Conservation (phyloP, 2,888 invertebrate species). For the Rutpela maculata region DNA sequence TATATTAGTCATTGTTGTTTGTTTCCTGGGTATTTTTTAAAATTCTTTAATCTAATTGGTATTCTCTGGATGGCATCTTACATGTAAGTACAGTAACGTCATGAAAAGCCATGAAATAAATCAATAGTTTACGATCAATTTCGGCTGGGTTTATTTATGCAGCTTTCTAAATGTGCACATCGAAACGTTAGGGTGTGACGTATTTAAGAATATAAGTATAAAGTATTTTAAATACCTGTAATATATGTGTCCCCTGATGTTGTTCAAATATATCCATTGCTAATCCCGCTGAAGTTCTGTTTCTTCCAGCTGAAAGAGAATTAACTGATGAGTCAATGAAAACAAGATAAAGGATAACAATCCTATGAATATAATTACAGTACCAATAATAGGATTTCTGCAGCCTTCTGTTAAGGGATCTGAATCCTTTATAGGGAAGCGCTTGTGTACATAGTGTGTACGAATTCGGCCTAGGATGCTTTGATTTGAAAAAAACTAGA, state of each 20-base stretch:
- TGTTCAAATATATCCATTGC: conserved; percentile 95
- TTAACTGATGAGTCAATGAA: conserved; percentile 36
- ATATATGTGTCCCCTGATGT: conserved; percentile 97
- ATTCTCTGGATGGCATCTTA: conserved; percentile 34
- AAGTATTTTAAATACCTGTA: conserved; percentile 83
- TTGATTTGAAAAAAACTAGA: not conserved
- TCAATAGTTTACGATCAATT: conserved; percentile 32
- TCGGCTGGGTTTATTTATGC: conserved; percentile 26
- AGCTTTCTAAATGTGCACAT: conserved; percentile 21
- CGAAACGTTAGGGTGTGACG: not conserved
- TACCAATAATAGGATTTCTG: conserved; percentile 39
- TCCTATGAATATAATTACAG: conserved; percentile 44
- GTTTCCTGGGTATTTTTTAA: conserved; percentile 45
- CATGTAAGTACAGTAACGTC: conserved; percentile 44
- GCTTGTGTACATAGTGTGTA: not conserved
- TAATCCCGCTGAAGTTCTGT: conserved; percentile 80
- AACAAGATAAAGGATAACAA: conserved; percentile 44
- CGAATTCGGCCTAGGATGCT: not conserved
- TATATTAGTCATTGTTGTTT: conserved; percentile 48
- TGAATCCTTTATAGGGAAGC: conserved; percentile 4
- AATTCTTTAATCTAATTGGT: conserved; percentile 40
- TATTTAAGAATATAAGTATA: not conserved
- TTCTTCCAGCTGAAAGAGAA: conserved; percentile 84
- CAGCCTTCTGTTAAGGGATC: conserved; percentile 19
- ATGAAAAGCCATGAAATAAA: conserved; percentile 41